Evolutionary conservation across 1,140 invertebrate species (phyloP).

Genomic region (Drosophila nebulosa): DNA sequence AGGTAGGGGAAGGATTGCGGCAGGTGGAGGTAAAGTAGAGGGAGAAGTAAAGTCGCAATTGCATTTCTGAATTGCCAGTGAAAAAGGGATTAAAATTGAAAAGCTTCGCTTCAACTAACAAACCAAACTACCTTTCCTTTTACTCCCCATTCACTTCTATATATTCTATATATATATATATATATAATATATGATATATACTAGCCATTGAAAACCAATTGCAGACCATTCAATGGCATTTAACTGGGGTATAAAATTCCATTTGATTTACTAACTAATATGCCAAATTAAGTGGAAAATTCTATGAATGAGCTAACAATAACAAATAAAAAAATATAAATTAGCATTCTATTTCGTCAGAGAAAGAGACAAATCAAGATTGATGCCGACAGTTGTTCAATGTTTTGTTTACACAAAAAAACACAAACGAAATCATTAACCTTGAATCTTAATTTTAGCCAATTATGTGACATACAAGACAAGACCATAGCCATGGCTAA

Average conservation of each 20-base stretch:
- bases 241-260: slow-evolving; percentile 4
- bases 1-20: too few species aligned
- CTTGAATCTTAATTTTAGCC: slow-evolving; percentile 65
- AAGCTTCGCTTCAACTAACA: slow-evolving; percentile 13
- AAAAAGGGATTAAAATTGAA: slow-evolving; percentile 72
- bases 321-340: not conserved
- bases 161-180: not conserved
- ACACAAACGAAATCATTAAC: slow-evolving; percentile 51
- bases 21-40: not conserved
- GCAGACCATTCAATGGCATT: slow-evolving; percentile 11
- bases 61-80: slow-evolving; percentile 57
- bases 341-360: slow-evolving; percentile 3
- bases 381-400: slow-evolving; percentile 70
- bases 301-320: not conserved
- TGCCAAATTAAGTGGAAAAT: slow-evolving; percentile 7
- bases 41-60: slow-evolving; percentile 71
- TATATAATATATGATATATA: not conserved
- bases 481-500: slow-evolving; percentile 5
- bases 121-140: slow-evolving; percentile 1
- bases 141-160: not conserved
- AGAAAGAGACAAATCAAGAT: slow-evolving; percentile 30
- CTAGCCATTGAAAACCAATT: slow-evolving; percentile 1
- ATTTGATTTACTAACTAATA: not conserved
- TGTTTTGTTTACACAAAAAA: slow-evolving; percentile 52
- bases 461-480: slow-evolving; percentile 40